Conservation (phyloP, 2,888 invertebrate species). For the Hesperia comma region DNA sequence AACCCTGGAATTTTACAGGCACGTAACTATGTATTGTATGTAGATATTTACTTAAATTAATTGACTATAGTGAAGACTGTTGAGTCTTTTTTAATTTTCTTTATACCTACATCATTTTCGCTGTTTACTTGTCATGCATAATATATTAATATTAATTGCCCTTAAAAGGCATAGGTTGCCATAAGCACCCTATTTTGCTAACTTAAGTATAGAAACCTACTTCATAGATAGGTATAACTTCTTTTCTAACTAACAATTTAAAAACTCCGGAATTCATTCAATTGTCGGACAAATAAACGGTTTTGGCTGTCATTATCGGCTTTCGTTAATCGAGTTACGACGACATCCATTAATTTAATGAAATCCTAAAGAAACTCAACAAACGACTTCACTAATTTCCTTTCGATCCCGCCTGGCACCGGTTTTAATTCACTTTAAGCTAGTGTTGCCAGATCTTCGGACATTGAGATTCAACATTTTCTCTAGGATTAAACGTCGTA, state of each 20-base stretch:
- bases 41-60: no score
- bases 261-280: conserved; percentile 7
- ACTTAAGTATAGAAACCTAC: background rate
- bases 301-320: conserved; percentile 30
- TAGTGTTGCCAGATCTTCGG: conserved; percentile 16
- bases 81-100: no score
- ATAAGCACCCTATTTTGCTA: no score
- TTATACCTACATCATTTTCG: no score
- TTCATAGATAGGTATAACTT: background rate
- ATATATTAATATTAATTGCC: no score
- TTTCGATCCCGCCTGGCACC: conserved; percentile 42
- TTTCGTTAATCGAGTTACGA: conserved; percentile 37
- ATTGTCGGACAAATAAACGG: conserved; percentile 12
- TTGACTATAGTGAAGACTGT: no score
- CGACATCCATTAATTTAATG: conserved; percentile 57
- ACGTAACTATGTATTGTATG: no score
- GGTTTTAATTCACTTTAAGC: conserved; percentile 37
- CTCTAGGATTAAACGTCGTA: no score
- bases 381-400: conserved; percentile 57
- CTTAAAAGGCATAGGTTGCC: no score
- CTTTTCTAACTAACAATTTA: no score
- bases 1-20: no score
- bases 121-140: no score
- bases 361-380: conserved; percentile 55
- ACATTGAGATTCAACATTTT: background rate